Base-by-base conservation (phyloP, 2,113 vertebrate genomes). In the Anolis sagrei region DNA sequence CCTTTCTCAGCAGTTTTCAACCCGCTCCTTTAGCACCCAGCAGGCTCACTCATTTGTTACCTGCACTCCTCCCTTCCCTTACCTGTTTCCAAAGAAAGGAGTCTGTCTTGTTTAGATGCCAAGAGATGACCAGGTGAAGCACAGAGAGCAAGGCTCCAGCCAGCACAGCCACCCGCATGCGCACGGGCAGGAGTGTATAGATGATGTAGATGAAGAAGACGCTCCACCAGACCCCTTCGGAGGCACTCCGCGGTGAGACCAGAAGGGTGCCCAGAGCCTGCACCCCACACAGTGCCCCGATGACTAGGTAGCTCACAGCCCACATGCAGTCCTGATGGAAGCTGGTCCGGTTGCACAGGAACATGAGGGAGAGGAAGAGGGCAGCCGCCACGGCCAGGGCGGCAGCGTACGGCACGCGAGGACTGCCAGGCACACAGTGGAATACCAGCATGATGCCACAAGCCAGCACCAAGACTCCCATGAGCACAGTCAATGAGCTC, bases 261-360 rank as follows among this genome's bases (percentile, higher is more conserved):
- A 97, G 97, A 83, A 96, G 92, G 18, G 98, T 96, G 7, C 97
- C 97, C 10, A 98, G 95, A 0, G 96, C 95, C 96, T 99, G 98
- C 48, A 99, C 97, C 0, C 95, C 96, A 1, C 97, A 94, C 89
- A 99, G 93, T 69, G 98, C 94, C 27, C 95, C 97, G 84, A 99
- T 96, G 87, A 99, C 98, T 96, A 98, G 94, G 80, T 99, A 99
- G 93, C 98, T 99, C 94, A 99, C 97, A 93, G 98, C 97, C 98
- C 98, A 98, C 98, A 99, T 98, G 91, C 97, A 98, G 96, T 99
- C 98, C 96, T 98, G 98, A 94, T 98, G 98, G 94, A 99, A 99
- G 89, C 98, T 97, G 62, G 98, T 98, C 72, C 98, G 97, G 81
- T 98, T 99, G 93, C 98, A 99, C 87, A 99, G 97, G 84, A 98